Conservation (phyloP, 2,113 vertebrate species). For the Microtus ochrogaster region DNA sequence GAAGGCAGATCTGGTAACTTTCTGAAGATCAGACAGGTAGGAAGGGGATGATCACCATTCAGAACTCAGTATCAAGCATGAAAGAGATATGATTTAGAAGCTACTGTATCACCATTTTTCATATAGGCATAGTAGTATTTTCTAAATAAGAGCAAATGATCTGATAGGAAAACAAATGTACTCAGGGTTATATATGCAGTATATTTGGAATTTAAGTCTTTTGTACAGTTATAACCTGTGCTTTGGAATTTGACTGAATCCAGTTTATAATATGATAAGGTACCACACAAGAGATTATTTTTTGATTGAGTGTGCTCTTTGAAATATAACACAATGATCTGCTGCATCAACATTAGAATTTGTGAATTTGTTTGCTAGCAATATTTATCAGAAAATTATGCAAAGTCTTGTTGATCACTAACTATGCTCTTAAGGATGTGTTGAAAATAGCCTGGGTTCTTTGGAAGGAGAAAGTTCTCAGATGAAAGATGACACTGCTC, state of each 20-base stretch:
- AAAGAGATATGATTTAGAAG: neutral
- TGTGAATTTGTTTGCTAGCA: conserved; percentile 7
- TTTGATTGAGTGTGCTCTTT: neutral
- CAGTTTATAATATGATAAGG: neutral
- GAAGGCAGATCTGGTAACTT: neutral
- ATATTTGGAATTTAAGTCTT: neutral
- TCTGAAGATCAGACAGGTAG: neutral
- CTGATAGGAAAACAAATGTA: neutral
- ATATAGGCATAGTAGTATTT: neutral
- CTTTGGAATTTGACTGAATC: neutral
- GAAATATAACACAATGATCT: neutral
- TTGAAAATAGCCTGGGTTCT: conserved; percentile 11
- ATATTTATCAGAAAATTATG: conserved; percentile 7
- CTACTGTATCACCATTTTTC: neutral
- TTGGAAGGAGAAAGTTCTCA: conserved; percentile 41
- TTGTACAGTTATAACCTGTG: neutral
- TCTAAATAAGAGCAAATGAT: neutral
- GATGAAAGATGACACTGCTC: conserved; percentile 42
- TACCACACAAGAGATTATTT: neutral
- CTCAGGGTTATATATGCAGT: neutral
- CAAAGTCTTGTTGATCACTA: neutral
- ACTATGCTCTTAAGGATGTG: neutral
- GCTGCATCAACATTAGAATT: conserved; percentile 31
- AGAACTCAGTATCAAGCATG: neutral
- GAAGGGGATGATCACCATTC: neutral